Base-by-base conservation (phyloP, 2,888 invertebrate genomes). In the Sphinx pinastri region DNA sequence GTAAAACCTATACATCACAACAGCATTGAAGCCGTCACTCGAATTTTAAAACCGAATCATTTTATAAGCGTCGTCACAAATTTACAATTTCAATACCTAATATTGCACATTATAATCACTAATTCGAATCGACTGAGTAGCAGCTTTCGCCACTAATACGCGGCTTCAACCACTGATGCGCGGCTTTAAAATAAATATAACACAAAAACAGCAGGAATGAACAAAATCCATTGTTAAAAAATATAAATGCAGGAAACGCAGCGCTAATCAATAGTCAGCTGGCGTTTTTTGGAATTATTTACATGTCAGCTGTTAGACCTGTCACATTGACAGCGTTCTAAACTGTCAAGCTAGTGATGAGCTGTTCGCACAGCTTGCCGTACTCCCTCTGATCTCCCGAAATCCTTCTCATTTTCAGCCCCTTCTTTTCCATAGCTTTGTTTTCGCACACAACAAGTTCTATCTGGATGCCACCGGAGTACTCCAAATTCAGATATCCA, bases 361-460 rank as follows among this genome's bases (percentile, higher is more conserved):
- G 91, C 89, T 98, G 97, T 85, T 98, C 97, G 88, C 98, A 98
- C 57, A 98, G 94, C 87, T 97, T 97, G 74, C 97, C 97, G 84
- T 98, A 98, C 84, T 98, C 97, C 78, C 96, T 94, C 88, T 97
- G 97, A 88, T 98, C 98, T 7, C 98, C 98, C 0, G 98, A 98
- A 79, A 98, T 97, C 82, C 98, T 93, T 70, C 98, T 93, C 96
- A 98, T 95, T 79, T 98, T 98, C 79, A 98, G 94, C 10, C 97
- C 97, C 79, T 97, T 97, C 68, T 95, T 96, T 81, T 96, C 96
- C 82, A 96, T 95, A 57, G 94, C 92, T 80, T 96, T 95, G 75
- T 96, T 96, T 79, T 97, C 96, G 81, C 96, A 97, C 12, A 98
- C 96, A 78, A 97, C 96, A 81, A 98, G 88, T 82, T 98, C 98